Conservation (phyloP, 2,888 invertebrate genomes). For the Trichogramma evanescens region DNA sequence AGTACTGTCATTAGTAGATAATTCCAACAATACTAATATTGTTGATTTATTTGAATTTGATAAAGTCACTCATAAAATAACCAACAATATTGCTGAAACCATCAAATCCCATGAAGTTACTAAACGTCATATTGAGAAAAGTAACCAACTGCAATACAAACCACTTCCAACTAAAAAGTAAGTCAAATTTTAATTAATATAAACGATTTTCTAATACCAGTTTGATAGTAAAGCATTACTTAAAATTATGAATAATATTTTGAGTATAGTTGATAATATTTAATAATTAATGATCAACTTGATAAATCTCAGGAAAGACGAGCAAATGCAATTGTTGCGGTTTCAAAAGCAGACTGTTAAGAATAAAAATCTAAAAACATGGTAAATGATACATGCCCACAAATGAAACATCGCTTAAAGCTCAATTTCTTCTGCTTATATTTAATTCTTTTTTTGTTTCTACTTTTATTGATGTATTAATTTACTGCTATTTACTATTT, state of each 20-base stretch:
- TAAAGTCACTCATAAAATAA: background rate
- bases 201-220: too few relatives aligned
- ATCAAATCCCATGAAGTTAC: conserved; percentile 5
- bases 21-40: conserved; percentile 51
- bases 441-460: background rate
- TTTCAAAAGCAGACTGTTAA: conserved; percentile 29
- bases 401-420: conserved; percentile 13
- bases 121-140: conserved; percentile 11
- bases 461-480: background rate
- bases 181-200: background rate
- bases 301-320: conserved; percentile 27
- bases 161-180: background rate
- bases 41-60: conserved; percentile 57
- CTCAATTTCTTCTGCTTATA: conserved; percentile 11
- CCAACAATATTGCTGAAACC: conserved; percentile 5
- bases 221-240: too few relatives aligned
- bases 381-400: conserved; percentile 27
- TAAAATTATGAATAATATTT: background rate
- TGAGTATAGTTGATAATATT: background rate
- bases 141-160: conserved; percentile 7
- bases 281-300: conserved; percentile 8
- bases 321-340: conserved; percentile 27
- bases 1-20: conserved; percentile 54
- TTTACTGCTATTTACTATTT: background rate
- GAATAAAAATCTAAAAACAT: conserved; percentile 30